Evolutionary conservation across 2,113 vertebrate genomes (phyloP), one percentile per base, ranked within the genome.

Genomic region (Anser brachyrhynchus): DNA sequence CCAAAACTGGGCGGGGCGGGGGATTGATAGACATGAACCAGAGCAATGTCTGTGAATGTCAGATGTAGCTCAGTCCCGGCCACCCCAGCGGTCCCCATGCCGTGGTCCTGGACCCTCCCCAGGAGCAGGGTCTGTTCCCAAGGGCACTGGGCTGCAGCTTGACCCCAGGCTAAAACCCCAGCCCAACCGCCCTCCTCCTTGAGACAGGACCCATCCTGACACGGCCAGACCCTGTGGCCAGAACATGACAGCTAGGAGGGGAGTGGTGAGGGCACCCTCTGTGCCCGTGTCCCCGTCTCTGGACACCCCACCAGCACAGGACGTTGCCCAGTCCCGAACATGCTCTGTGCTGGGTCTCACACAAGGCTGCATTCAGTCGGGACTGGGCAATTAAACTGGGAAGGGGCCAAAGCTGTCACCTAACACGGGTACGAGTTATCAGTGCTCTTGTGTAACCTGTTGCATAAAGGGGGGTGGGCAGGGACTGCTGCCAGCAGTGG

Each of bases 301-400:
- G 10, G 39, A 9, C 44, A 19, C 22, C 23, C 35, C 33, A 15
- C 29, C 0, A 0, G 17, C 67, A 55, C 1, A 0, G 14, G 64
- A 33, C 41, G 62, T 46, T 2, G 1, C 44, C 71, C 1, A 1
- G 35, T 49, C 13, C 58, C 31, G 3, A 6, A 0, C 2, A 0
- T 71, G 55, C 72, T 52, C 31, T 2, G 3, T 31, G 46, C n/a
- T 86, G 82, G n/a, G 51, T 65, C 33, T 52, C 29, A 41, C 83
- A 93, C 90, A 94, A 65, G 20, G 73, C 65, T 67, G 65, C 83
- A 84, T 94, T 95, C 88, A 90, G 83, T 19, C 3, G 0, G 41
- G 55, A n/a, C 59, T 2, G 19, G 46, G n/a, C 35, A 81, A 16
- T 37, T 29, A 20, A 20, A 18, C 64, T 28, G 41, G n/a, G 39